phyloP scores from a whole-genome alignment of 2,113 vertebrate species.

The Atractosteus spatula region DNA sequence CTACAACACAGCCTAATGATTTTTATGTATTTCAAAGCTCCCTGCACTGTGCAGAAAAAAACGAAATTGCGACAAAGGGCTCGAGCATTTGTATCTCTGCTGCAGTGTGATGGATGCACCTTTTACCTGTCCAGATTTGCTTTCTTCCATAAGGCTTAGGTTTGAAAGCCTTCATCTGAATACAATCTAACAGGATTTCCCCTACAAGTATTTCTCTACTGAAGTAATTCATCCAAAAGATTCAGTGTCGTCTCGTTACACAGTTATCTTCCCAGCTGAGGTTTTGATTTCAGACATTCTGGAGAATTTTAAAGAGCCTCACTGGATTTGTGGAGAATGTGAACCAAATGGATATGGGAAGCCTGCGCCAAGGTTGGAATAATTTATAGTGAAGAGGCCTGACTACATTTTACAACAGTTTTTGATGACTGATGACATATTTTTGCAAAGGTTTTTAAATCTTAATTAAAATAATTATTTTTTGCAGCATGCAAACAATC shows the following conservation, averaged over 20 bases:
- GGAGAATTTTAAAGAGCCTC: background rate
- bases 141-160: background rate
- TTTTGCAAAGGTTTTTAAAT: too few relatives aligned
- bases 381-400: too few relatives aligned
- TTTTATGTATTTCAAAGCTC: background rate
- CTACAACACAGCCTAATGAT: background rate
- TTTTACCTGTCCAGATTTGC: background rate
- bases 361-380: too few relatives aligned
- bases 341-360: background rate
- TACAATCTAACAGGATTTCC: background rate
- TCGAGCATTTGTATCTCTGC: background rate
- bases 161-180: background rate
- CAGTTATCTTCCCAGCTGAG: too few relatives aligned
- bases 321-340: background rate
- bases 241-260: background rate
- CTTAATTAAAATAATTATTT: too few relatives aligned
- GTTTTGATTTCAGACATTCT: background rate
- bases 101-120: background rate
- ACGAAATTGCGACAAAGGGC: background rate
- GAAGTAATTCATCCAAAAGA: background rate
- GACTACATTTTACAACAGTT: background rate
- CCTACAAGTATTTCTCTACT: background rate
- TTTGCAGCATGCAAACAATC: too few relatives aligned
- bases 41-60: background rate
- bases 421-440: too few relatives aligned